Evolutionary conservation across 1,140 invertebrate genomes (phyloP).

Genomic region (Drosophila sp.): DNA sequence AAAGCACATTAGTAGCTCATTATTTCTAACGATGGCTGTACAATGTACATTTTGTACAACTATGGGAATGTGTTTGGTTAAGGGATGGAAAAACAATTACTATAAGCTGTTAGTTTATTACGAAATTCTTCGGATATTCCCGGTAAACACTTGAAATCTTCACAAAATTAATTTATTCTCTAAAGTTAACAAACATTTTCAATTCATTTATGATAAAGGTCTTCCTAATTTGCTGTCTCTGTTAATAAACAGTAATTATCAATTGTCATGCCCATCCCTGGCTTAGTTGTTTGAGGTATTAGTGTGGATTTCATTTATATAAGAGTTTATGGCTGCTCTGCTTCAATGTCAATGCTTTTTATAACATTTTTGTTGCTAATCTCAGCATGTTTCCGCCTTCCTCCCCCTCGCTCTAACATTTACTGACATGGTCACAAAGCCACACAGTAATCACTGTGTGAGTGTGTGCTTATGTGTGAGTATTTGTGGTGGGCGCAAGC

Average conservation of each 20-base stretch:
- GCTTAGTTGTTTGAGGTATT: slow-evolving; percentile 10
- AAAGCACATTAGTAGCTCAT: slow-evolving; percentile 75
- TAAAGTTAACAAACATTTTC: not conserved
- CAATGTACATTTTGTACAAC: slow-evolving; percentile 17
- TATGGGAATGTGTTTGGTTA: slow-evolving; percentile 12
- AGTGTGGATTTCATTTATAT: slow-evolving; percentile 33
- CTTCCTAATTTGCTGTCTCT: not conserved
- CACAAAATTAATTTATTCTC: no score
- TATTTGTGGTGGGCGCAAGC: slow-evolving; percentile 45
- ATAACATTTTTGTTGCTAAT: slow-evolving; percentile 61
- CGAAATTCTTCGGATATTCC: no score
- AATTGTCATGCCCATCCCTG: slow-evolving; percentile 15
- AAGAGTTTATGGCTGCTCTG: slow-evolving; percentile 22
- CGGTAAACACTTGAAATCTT: no score
- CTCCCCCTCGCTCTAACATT: not conserved
- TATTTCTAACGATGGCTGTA: slow-evolving; percentile 48
- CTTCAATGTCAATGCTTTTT: slow-evolving; percentile 60
- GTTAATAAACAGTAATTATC: slow-evolving; percentile 11
- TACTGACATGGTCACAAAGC: slow-evolving; percentile 1
- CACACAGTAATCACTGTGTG: slow-evolving; percentile 22
- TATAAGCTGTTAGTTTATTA: not conserved
- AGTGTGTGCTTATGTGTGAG: slow-evolving; percentile 20
- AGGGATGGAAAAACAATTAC: slow-evolving; percentile 23
- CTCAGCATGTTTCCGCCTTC: slow-evolving; percentile 20
- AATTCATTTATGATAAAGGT: no score